Evolutionary conservation across 2,113 vertebrate species (phyloP), one percentile per base, ranked within the genome.

Genomic region (Menidia beryllina): DNA sequence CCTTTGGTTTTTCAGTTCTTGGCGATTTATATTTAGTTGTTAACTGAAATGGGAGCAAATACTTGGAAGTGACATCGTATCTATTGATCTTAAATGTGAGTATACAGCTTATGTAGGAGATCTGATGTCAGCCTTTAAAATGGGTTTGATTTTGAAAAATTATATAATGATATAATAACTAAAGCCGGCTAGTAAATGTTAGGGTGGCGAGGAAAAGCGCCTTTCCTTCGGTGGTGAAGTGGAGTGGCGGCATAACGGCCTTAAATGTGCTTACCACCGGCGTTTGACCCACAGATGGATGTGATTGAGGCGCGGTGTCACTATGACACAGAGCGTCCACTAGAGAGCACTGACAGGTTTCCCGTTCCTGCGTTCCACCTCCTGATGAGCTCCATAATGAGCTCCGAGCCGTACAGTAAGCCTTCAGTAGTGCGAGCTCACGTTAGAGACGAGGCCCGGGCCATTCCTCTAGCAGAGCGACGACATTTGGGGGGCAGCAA

Each of bases 291-390:
- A 17, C 5, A 45, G 21, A 4, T 49, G 8, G 26, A 23, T 14
- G 7, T 24, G 4, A 14, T 59, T 38, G 41, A 24, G 2, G 23
- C 7, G 39, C 13, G 3, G 53, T n/a, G 24, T 62, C 34, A 23
- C 15, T 27, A 21, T 63, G 38, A 25, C 47, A 56, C 25, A 10
- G 51, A 66, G 72, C 75, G 70, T 58, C 68, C 69, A 78, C 39
- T 77, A 70, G 75, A 73, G 64, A 79, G 72, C 63, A 76, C 47
- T 66, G 79, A 72, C 63, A 72, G 3, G 41, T 79, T 72, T 54
- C 13, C 27, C 61, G 68, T 15, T 19, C 15, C 69, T 43, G 39
- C 20, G 25, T 57, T 7, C 43, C 38, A 34, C 26, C 38, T 73
- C 19, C 48, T 10, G 4, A 17, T 36, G 26, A 47, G 21, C 17